These are phyloP conservation scores for Orchesellides sinensis DNA, from an alignment of 2,888 invertebrate genomes.

Conservation along the genomic window DNA sequence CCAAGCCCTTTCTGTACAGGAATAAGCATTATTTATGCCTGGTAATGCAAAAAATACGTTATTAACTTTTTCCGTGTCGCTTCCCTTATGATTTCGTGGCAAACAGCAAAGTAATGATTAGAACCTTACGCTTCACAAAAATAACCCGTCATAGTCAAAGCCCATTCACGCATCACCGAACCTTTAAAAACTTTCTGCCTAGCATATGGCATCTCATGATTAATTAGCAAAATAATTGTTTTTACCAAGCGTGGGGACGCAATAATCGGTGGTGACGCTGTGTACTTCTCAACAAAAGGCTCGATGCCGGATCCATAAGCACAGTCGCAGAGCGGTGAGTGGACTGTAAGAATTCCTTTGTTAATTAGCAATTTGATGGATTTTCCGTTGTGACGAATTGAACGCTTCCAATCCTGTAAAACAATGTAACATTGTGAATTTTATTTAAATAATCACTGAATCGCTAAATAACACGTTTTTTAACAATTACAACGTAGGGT, in stretches of 20 bases:
- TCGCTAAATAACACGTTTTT: too few species aligned
- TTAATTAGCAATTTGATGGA: slow-evolving; percentile 78
- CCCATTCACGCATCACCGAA: background rate
- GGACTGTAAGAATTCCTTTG: slow-evolving; percentile 77
- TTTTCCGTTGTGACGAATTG: slow-evolving; percentile 78
- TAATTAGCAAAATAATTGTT: slow-evolving; percentile 65
- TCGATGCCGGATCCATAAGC: slow-evolving; percentile 65
- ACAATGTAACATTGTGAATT: background rate
- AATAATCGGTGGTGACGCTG: slow-evolving; percentile 40
- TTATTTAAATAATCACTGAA: background rate
- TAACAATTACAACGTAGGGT: too few species aligned
- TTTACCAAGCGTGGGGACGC: slow-evolving; percentile 54
- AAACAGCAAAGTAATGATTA: too few species aligned
- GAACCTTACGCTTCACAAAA: too few species aligned
- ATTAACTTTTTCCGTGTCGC: too few species aligned
- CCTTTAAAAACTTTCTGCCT: background rate
- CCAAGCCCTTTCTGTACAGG: too few species aligned
- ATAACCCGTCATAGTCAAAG: too few species aligned
- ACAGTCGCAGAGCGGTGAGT: slow-evolving; percentile 77
- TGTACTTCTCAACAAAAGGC: slow-evolving; percentile 59
- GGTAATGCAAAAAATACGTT: too few species aligned
- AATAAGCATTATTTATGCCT: too few species aligned
- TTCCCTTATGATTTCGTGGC: too few species aligned
- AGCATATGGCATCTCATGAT: slow-evolving; percentile 20
- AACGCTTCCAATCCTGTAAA: slow-evolving; percentile 75